phyloP scores from a whole-genome alignment of 2,113 vertebrate species.

The Callospermophilus lateralis region DNA sequence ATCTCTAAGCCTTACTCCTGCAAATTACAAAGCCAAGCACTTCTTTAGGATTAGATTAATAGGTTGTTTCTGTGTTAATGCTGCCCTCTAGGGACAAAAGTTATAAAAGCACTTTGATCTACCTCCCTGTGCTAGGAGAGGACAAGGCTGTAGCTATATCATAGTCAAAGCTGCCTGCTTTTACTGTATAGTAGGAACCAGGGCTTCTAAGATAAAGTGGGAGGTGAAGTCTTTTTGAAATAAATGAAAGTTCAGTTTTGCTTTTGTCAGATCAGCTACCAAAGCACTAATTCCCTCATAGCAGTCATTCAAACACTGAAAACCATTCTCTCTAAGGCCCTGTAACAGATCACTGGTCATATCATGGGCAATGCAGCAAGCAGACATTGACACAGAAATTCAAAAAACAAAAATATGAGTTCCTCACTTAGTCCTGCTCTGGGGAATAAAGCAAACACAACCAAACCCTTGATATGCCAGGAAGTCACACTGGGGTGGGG shows the following conservation, averaged over 20 bases:
- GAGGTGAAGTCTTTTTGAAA: slow-evolving; percentile 7
- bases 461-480: not conserved
- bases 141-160: not conserved
- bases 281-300: not conserved
- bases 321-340: not conserved
- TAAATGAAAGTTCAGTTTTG: slow-evolving; percentile 25
- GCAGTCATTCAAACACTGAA: not conserved
- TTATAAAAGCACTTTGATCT: not conserved
- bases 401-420: not conserved
- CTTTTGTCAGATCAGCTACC: not conserved
- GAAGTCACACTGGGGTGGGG: not conserved
- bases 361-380: not conserved
- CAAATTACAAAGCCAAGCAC: not conserved
- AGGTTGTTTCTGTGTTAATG: slow-evolving; percentile 68
- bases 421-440: not conserved
- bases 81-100: slow-evolving; percentile 82
- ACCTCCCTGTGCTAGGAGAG: not conserved
- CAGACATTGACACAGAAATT: not conserved
- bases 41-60: not conserved
- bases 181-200: not conserved
- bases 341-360: not conserved
- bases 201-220: not conserved
- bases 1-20: not conserved
- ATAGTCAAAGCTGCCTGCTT: not conserved
- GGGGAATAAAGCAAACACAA: not conserved